Conservation (phyloP, 2,797 vertebrate genomes). For the Serranus cabrilla region DNA sequence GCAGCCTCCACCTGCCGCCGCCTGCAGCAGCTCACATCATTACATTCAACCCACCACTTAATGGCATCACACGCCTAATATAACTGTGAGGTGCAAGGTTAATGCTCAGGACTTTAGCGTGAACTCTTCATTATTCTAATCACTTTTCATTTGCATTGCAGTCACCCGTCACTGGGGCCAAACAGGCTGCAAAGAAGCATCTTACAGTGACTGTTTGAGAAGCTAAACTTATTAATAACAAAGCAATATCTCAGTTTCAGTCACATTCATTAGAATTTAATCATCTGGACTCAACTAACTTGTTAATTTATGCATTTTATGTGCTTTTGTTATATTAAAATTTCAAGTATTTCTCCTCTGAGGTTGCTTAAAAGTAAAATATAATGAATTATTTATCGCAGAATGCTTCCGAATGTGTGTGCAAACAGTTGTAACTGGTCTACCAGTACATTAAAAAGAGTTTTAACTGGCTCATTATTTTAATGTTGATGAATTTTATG, state of each 20-base stretch:
- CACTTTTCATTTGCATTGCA: conserved; percentile 41
- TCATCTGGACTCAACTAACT: not conserved
- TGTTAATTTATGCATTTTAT: not conserved
- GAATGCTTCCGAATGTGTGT: not conserved
- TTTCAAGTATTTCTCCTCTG: not conserved
- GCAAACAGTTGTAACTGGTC: not conserved
- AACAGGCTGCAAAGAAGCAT: conserved; percentile 11
- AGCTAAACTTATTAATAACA: not conserved
- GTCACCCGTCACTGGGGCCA: conserved; percentile 10
- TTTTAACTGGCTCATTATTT: conserved; percentile 9
- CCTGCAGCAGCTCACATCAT: conserved; percentile 67
- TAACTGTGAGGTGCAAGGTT: conserved; percentile 67
- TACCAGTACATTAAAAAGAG: not conserved
- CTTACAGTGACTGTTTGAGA: not conserved
- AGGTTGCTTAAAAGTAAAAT: not conserved
- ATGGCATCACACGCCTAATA: conserved; percentile 57
- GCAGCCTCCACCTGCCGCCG: conserved; percentile 53
- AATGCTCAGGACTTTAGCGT: conserved; percentile 49
- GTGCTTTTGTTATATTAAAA: conserved; percentile 1
- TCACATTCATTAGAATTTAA: not conserved
- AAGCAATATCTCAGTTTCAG: not conserved
- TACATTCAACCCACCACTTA: conserved; percentile 59
- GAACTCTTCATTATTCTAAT: conserved; percentile 55
- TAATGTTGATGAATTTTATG: conserved; percentile 13
- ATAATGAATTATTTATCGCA: not conserved